Evolutionary conservation across 2,113 vertebrate species (phyloP), one percentile per base, ranked within the genome.

Genomic region (Bubo scandiacus): DNA sequence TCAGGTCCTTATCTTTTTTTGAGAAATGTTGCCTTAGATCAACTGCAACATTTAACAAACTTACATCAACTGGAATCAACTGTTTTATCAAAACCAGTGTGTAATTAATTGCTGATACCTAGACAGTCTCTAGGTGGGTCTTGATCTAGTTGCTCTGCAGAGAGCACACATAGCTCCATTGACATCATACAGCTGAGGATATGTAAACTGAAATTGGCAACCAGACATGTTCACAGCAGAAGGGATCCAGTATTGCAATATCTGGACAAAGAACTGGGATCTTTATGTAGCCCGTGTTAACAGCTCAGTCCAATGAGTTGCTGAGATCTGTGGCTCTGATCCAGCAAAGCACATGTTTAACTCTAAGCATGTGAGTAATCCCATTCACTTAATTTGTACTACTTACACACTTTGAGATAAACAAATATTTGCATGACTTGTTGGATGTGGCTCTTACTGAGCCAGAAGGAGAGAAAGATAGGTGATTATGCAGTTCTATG

Each of bases 301-400:
- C 30, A 77, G 65, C 66, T 85, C 57, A 81, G 77, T 49, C 61
- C 43, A 61, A 58, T 2, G 3, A 27, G 65, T 45, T 92, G 72
- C 86, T 47, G 81, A 49, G 38, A 71, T 65, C 65, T 81, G 70
- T 91, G 94, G 81, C 95, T 84, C 68, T 75, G 40, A 72, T 95
- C 73, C 95, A 94, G 70, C 58, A 92, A 62, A 93, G 52, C 72
- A 88, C 63, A 47, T 81, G 25, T 84, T 94, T 83, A 71, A 88
- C 70, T 72, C 59, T 40, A 87, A 93, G 65, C 61, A 54, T 58
- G 62, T 4, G 20, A 85, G 49, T 73, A 94, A 91, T 92, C 70
- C 73, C 89, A 87, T 94, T 95, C 77, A 91, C 73, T 87, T 92
- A 36, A 85, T 96, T 85, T 92, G 81, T 94, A 77, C 73, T 83